These are phyloP conservation scores for Lichenostomus cassidix DNA, from an alignment of 2,113 vertebrate genomes.

Conservation along the genomic window DNA sequence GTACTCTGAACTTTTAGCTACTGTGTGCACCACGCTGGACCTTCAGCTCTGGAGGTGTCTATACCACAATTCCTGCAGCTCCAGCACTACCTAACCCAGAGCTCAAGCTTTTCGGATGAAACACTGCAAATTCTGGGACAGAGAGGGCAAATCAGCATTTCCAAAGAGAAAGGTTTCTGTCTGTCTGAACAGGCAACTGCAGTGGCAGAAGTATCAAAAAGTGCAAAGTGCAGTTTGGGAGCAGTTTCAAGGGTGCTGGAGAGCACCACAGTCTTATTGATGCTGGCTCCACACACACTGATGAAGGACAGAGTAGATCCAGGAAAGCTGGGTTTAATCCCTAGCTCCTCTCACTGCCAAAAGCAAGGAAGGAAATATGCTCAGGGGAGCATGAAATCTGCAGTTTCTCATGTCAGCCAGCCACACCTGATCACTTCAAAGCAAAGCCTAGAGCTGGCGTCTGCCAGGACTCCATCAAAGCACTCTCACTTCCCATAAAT, in stretches of 20 bases:
- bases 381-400: constrained; percentile 56
- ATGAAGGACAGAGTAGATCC: background rate
- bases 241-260: background rate
- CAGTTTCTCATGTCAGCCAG: constrained; percentile 20
- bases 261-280: background rate
- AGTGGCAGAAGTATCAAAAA: background rate
- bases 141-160: background rate
- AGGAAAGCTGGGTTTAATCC: constrained; percentile 37
- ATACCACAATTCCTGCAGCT: background rate
- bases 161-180: background rate
- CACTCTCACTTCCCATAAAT: background rate
- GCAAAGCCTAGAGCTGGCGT: background rate
- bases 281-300: background rate
- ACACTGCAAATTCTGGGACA: background rate
- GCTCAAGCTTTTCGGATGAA: background rate
- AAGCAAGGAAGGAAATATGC: constrained; percentile 43
- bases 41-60: background rate
- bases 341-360: constrained; percentile 7
- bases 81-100: background rate
- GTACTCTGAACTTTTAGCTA: background rate
- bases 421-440: constrained; percentile 27
- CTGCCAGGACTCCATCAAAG: constrained; percentile 40
- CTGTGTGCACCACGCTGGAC: fast-evolving
- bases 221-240: background rate
- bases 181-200: background rate